Percentiles rank a stretch among this genome's conserved stretches.
Conservation (phyloP, 2,888 invertebrate species). For the Hemithea aestivaria region DNA sequence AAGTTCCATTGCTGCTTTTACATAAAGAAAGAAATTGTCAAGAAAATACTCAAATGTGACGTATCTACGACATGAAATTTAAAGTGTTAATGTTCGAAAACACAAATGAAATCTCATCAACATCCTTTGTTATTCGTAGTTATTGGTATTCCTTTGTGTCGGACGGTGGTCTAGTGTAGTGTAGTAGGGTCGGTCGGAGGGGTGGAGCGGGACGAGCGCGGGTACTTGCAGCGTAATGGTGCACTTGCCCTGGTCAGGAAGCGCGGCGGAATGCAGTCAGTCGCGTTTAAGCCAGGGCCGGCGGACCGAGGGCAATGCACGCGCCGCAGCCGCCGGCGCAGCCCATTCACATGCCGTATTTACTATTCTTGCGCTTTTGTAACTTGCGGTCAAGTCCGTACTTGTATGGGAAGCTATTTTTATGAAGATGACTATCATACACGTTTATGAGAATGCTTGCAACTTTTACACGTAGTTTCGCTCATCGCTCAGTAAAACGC, state of each 20-base stretch:
- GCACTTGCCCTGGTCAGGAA: slow-evolving; percentile 78
- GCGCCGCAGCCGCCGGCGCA: slow-evolving; percentile 61
- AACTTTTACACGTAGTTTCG: too few relatives aligned
- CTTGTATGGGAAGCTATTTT: slow-evolving; percentile 16
- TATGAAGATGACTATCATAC: slow-evolving; percentile 1
- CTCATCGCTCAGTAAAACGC: too few relatives aligned
- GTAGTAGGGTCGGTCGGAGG: slow-evolving; percentile 25
- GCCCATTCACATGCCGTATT: slow-evolving; percentile 63
- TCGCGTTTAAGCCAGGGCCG: slow-evolving; percentile 64
- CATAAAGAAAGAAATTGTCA: too few relatives aligned
- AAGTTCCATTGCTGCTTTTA: too few relatives aligned
- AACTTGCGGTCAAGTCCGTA: slow-evolving; percentile 19
- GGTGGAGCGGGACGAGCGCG: too few relatives aligned
- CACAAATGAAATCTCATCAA: background rate
- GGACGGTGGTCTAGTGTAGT: slow-evolving; percentile 33
- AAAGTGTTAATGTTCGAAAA: slow-evolving; percentile 1
- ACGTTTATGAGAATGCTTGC: background rate
- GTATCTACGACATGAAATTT: too few relatives aligned
- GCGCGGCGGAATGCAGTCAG: slow-evolving; percentile 78
- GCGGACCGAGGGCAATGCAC: slow-evolving; percentile 65
- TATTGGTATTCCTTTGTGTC: slow-evolving; percentile 41
- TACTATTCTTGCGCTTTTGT: slow-evolving; percentile 41
- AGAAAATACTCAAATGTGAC: too few relatives aligned
- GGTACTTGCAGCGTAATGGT: slow-evolving; percentile 72
- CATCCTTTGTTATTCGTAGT: slow-evolving; percentile 5